These are phyloP conservation scores for Melanerpes formicivorus DNA, from an alignment of 2,113 vertebrate genomes.

Conservation along the genomic window DNA sequence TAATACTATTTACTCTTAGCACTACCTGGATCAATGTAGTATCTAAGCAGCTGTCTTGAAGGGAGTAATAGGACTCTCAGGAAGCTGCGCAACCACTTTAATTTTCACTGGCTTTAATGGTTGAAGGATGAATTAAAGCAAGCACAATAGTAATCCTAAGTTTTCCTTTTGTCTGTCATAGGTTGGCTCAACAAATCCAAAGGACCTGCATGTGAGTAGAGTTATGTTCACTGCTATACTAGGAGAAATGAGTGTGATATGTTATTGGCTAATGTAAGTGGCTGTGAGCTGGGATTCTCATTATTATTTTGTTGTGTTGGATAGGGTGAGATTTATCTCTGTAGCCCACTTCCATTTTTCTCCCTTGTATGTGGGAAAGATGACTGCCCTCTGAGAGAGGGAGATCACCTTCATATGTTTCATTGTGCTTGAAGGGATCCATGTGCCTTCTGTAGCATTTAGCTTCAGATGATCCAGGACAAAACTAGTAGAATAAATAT, in stretches of 20 bases:
- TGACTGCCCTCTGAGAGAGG: background rate
- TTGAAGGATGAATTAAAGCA: background rate
- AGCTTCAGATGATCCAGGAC: background rate
- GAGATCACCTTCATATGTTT: background rate
- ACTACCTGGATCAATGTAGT: background rate
- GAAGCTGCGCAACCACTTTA: background rate
- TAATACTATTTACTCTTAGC: background rate
- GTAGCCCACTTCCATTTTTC: background rate
- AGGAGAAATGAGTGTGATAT: background rate
- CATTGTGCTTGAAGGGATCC: background rate
- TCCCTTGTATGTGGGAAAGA: background rate
- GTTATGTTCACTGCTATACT: background rate
- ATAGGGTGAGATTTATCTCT: background rate
- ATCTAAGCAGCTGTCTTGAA: background rate
- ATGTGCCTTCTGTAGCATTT: background rate
- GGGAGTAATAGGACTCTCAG: background rate
- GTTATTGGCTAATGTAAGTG: background rate
- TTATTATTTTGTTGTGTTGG: background rate
- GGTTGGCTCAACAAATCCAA: conserved; percentile 49
- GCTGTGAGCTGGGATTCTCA: background rate
- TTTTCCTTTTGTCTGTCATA: conserved; percentile 23
- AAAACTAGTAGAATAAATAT: background rate
- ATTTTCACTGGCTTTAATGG: background rate
- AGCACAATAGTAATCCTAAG: background rate
- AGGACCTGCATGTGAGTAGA: conserved; percentile 51